These are phyloP conservation scores for Trichopria drosophilae DNA, from an alignment of 2,888 invertebrate genomes.

Conservation along the genomic window DNA sequence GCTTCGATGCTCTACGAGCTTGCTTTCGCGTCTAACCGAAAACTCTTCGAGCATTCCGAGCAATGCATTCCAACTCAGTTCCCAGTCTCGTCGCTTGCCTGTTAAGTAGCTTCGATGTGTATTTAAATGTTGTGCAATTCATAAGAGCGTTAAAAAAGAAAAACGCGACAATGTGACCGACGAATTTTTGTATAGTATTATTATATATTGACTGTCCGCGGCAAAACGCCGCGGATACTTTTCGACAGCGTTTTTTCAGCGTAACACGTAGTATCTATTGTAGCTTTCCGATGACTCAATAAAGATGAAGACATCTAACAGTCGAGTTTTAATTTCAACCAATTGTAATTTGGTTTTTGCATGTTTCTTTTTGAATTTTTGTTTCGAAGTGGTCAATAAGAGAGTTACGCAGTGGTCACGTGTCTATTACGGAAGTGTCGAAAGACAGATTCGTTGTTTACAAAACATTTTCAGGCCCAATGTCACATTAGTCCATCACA, in stretches of 20 bases:
- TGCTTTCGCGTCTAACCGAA: slow-evolving; percentile 22
- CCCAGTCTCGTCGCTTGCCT: slow-evolving; percentile 18
- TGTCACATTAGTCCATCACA: too few species aligned
- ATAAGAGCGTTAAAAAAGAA: slow-evolving; percentile 21
- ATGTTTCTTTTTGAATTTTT: too few species aligned
- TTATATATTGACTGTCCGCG: slow-evolving; percentile 21
- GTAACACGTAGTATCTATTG: slow-evolving; percentile 40
- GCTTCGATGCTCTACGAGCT: slow-evolving; percentile 26
- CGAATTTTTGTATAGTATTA: slow-evolving; percentile 24
- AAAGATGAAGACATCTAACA: slow-evolving; percentile 38
- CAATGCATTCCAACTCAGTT: slow-evolving; percentile 32
- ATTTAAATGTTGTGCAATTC: slow-evolving; percentile 32
- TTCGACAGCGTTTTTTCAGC: slow-evolving; percentile 26
- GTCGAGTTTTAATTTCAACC: too few species aligned
- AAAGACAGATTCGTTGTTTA: too few species aligned
- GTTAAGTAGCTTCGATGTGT: slow-evolving; percentile 29
- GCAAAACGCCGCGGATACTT: slow-evolving; percentile 21
- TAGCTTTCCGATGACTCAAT: slow-evolving; percentile 50
- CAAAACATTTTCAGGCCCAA: too few species aligned
- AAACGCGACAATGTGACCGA: slow-evolving; percentile 13
- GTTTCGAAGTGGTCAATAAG: too few species aligned
- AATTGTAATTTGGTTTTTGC: too few species aligned
- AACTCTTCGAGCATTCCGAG: slow-evolving; percentile 30
- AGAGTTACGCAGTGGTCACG: too few species aligned
- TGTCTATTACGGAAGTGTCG: too few species aligned